A percentile compares a stretch with the other conserved stretches of the same genome.
Conservation (phyloP, 2,113 vertebrate species). For the Alouatta palliata region DNA sequence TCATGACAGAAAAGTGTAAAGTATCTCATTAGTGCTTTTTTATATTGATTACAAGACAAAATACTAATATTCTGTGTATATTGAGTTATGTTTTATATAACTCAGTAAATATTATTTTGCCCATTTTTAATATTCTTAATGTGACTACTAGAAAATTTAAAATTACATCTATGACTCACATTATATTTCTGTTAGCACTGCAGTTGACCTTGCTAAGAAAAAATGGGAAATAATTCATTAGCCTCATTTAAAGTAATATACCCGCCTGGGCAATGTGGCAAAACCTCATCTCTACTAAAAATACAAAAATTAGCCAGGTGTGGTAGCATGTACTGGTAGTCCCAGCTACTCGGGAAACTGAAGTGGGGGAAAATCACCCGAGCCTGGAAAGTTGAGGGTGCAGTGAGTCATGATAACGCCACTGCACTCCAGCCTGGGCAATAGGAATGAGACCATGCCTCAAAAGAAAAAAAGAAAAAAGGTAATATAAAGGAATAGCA, state of each 20-base stretch:
- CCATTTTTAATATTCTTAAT: neutral
- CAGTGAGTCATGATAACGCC: too few species aligned
- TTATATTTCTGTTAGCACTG: neutral
- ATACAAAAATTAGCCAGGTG: too few species aligned
- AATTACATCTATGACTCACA: neutral
- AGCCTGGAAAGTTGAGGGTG: too few species aligned
- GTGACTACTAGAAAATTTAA: neutral
- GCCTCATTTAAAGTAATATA: neutral
- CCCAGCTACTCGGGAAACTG: too few species aligned
- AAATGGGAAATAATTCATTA: neutral
- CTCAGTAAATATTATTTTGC: neutral
- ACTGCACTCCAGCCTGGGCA: too few species aligned
- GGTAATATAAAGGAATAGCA: neutral
- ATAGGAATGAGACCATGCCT: too few species aligned
- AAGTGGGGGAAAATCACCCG: too few species aligned
- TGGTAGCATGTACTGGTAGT: too few species aligned
- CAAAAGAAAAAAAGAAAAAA: too few species aligned
- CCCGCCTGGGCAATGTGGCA: too few species aligned
- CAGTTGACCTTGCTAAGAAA: neutral
- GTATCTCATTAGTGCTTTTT: neutral
- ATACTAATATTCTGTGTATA: neutral
- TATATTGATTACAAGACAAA: neutral
- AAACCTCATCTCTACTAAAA: too few species aligned
- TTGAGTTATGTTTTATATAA: conserved; percentile 10
- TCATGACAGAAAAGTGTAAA: neutral